phyloP scores from a whole-genome alignment of 2,797 vertebrate genomes.

The Manis pentadactyla region DNA sequence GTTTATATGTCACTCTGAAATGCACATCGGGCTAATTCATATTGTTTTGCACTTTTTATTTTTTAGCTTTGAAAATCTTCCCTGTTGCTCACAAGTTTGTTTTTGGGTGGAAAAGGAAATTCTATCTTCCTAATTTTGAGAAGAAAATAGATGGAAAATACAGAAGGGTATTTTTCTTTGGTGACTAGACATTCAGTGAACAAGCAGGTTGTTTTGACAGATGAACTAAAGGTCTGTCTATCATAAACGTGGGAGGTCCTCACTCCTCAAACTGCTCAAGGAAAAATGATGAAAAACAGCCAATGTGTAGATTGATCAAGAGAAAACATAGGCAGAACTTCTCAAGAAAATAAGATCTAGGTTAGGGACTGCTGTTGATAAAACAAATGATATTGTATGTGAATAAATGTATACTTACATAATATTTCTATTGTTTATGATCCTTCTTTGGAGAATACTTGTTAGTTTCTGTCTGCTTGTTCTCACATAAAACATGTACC shows the following conservation, averaged over 20 bases:
- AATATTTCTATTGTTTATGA: not conserved
- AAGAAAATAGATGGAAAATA: slow-evolving; percentile 55
- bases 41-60: not conserved
- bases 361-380: not conserved
- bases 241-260: slow-evolving; percentile 61
- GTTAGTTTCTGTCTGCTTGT: not conserved
- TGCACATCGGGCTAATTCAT: not conserved
- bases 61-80: not conserved
- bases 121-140: slow-evolving; percentile 31
- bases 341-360: slow-evolving; percentile 14
- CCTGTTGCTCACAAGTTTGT: not conserved
- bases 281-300: slow-evolving; percentile 58
- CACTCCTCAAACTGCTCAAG: not conserved
- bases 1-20: not conserved
- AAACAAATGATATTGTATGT: not conserved
- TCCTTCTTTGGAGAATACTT: not conserved
- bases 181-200: slow-evolving; percentile 66
- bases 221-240: slow-evolving; percentile 70
- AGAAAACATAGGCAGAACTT: slow-evolving; percentile 38
- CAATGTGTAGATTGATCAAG: not conserved
- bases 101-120: not conserved
- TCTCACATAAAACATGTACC: not conserved
- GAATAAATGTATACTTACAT: not conserved
- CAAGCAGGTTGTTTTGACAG: slow-evolving; percentile 71
- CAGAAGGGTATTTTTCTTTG: slow-evolving; percentile 63